Conservation (phyloP, 35 echinoderm and acorn worm species). For the Heliocidaris tuberculata region DNA sequence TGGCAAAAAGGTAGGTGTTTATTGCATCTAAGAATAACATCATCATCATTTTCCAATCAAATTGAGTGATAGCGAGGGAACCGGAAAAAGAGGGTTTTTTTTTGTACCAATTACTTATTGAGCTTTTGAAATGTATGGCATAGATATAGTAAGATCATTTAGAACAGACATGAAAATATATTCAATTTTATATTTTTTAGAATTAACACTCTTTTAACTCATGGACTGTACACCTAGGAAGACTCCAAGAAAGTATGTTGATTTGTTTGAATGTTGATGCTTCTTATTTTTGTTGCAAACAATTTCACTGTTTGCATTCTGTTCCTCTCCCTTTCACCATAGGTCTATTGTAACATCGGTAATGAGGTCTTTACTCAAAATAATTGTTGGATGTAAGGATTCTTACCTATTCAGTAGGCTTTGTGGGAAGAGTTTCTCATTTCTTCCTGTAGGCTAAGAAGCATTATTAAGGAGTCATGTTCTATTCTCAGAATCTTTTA, state of each 20-base stretch:
- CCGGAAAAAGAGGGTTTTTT: too few relatives aligned
- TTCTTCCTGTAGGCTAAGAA: not conserved
- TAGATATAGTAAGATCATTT: not conserved
- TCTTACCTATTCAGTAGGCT: not conserved
- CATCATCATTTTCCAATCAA: not conserved
- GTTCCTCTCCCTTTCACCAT: not conserved
- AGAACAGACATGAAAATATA: too few relatives aligned
- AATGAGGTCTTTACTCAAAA: not conserved
- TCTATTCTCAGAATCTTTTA: not conserved
- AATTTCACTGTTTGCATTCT: not conserved
- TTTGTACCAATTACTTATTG: too few relatives aligned
- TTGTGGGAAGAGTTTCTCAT: not conserved
- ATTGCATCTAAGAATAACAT: not conserved
- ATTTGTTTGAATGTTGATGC: not conserved
- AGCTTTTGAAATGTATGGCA: not conserved
- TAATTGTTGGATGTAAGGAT: not conserved
- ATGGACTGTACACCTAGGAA: not conserved
- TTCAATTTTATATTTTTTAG: too few relatives aligned
- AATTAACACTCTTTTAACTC: too few relatives aligned
- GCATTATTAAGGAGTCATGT: not conserved
- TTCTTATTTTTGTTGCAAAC: not conserved
- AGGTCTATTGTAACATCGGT: not conserved
- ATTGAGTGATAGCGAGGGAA: not conserved
- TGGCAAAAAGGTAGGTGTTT: slow-evolving; percentile 1
- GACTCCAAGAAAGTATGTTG: not conserved